Evolutionary conservation across 2,888 invertebrate species (phyloP).

Genomic region (Cyrtodaria siliqua): DNA sequence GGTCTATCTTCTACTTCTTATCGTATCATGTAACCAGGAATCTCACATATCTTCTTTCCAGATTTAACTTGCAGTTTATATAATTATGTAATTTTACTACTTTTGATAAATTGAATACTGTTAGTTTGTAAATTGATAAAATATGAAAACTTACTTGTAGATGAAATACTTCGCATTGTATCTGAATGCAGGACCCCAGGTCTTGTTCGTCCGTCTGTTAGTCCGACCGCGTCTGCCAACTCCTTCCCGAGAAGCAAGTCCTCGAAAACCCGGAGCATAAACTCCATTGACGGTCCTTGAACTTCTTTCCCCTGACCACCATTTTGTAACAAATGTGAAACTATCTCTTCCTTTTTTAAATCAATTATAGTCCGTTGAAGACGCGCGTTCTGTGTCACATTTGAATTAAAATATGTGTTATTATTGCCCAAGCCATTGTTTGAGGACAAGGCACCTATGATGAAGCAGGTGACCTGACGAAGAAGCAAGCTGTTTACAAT

Average conservation of each 20-base stretch:
- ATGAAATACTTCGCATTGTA: conserved; percentile 76
- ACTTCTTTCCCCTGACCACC: conserved; percentile 39
- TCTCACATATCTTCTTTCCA: too few relatives aligned
- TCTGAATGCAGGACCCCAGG: conserved; percentile 64
- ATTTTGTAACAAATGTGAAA: conserved; percentile 27
- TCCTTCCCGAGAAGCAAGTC: conserved; percentile 68
- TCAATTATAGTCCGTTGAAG: not conserved
- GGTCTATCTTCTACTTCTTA: too few relatives aligned
- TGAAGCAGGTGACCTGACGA: too few relatives aligned
- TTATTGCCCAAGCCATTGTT: too few relatives aligned
- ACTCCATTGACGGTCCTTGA: conserved; percentile 85
- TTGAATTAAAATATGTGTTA: too few relatives aligned
- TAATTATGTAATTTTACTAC: too few relatives aligned
- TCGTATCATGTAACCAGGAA: too few relatives aligned
- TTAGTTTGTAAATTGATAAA: too few relatives aligned
- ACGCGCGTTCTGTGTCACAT: not conserved
- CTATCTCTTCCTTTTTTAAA: conserved; percentile 28
- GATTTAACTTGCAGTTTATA: too few relatives aligned
- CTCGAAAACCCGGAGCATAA: conserved; percentile 77
- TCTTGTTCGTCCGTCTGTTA: conserved; percentile 21
- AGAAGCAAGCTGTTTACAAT: too few relatives aligned
- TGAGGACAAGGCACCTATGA: too few relatives aligned
- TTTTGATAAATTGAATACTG: too few relatives aligned
- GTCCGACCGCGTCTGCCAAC: conserved; percentile 60
- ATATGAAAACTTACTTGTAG: conserved; percentile 74